A percentile compares a stretch with the other conserved stretches of the same genome.
phyloP scores from a whole-genome alignment of 2,888 invertebrate genomes.

The Myopa testacea region DNA sequence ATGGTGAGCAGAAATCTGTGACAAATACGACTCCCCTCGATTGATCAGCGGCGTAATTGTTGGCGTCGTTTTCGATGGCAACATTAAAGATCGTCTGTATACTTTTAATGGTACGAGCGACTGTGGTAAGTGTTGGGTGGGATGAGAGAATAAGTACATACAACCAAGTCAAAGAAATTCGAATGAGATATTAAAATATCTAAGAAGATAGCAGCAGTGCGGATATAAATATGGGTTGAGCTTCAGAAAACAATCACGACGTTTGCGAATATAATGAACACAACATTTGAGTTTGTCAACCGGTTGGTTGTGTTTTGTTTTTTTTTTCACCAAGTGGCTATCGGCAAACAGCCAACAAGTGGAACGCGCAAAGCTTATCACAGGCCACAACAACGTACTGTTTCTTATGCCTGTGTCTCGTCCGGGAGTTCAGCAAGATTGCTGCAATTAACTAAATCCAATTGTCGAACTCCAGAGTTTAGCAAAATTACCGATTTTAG shows the following conservation, averaged over 20 bases:
- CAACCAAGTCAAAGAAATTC: background rate
- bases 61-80: slow-evolving; percentile 33
- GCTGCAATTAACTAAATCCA: slow-evolving; percentile 17
- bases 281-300: slow-evolving; percentile 21
- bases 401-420: slow-evolving; percentile 15
- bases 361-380: slow-evolving; percentile 18
- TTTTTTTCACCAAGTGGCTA: background rate
- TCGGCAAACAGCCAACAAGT: background rate
- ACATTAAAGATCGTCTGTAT: slow-evolving; percentile 31
- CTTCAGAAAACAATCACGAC: slow-evolving; percentile 21
- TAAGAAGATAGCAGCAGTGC: background rate
- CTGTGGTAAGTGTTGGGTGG: background rate
- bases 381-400: background rate
- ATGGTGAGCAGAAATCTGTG: slow-evolving; percentile 17
- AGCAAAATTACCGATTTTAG: slow-evolving; percentile 15
- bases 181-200: slow-evolving; percentile 35
- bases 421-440: slow-evolving; percentile 20
- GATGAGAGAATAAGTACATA: background rate
- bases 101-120: background rate
- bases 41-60: slow-evolving; percentile 33
- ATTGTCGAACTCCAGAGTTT: background rate
- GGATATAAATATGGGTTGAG: slow-evolving; percentile 26
- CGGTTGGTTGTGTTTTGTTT: slow-evolving; percentile 7
- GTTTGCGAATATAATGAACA: background rate
- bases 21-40: slow-evolving; percentile 26